Evolutionary conservation across 2,113 vertebrate genomes (phyloP), one percentile per base, ranked within the genome.

Genomic region (Anseranas semipalmata): DNA sequence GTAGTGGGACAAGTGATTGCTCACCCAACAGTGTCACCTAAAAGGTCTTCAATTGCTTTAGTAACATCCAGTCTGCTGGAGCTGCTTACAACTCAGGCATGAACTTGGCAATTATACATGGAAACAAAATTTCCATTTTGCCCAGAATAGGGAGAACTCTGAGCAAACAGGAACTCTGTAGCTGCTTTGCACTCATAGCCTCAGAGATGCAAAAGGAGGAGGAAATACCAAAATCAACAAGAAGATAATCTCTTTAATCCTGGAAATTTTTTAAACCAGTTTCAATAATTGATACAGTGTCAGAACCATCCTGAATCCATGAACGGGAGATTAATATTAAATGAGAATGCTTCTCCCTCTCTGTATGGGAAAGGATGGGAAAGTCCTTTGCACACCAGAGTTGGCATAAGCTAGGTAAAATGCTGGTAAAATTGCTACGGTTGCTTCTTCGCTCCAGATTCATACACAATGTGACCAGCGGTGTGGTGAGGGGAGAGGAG

Each of bases 261-360:
- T 90, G 84, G 83, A 87, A 95, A 55, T 77, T 93, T 91, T 88
- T 88, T 46, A 76, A 97, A 93, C 41, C 78, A 59, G 68, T 96
- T 94, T 97, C 95, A 97, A 97, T 97, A 97, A 97, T 97, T 94
- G 79, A 96, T 89, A 82, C 30, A 30, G 73, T 85, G 95, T 95
- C 90, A 94, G 93, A 93, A 92, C 81, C 45, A 37, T 83, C 71
- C 85, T 59, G 77, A 71, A 59, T 92, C 90, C 39, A 28, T 11
- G n/a, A 35, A 84, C 45, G 39, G 71, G 30, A 77, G 65, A 91
- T 97, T 96, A 96, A 96, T 94, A 96, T 94, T 94, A 63, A 76
- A 97, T 89, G 80, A 89, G 58, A 39, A 76, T 76, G 43, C 43
- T 91, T 82, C 84, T 95, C 58, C 73, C 63, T 90, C 18, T 89